Evolutionary conservation across 2,797 vertebrate species (phyloP).

Genomic region (Catamblyrhynchus diadema): DNA sequence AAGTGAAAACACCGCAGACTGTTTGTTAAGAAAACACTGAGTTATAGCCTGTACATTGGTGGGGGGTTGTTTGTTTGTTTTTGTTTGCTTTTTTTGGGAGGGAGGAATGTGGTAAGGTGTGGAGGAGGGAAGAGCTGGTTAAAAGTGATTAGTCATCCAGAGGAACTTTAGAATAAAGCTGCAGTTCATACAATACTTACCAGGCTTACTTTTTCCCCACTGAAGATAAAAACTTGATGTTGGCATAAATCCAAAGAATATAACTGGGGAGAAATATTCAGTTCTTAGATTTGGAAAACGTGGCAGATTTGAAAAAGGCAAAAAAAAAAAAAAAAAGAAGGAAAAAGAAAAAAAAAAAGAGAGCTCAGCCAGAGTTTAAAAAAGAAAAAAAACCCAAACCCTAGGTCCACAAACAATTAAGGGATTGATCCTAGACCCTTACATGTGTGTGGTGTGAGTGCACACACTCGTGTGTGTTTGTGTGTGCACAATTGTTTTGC

Average conservation of each 20-base stretch:
- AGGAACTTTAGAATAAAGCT: conserved; percentile 51
- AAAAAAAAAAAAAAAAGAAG: neutral
- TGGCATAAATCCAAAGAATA: conserved; percentile 60
- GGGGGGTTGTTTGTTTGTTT: neutral
- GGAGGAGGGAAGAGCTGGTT: conserved; percentile 50
- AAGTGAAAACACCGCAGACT: conserved; percentile 71
- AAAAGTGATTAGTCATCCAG: conserved; percentile 29
- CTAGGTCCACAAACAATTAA: conserved; percentile 25
- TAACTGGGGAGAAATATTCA: conserved; percentile 53
- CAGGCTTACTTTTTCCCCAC: conserved; percentile 65
- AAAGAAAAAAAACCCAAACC: neutral
- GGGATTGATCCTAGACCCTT: conserved; percentile 53
- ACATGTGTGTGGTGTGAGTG: conserved; percentile 5
- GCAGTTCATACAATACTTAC: conserved; percentile 51
- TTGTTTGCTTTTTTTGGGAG: neutral
- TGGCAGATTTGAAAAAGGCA: conserved; percentile 13
- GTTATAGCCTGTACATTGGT: conserved; percentile 57
- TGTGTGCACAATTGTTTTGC: conserved; percentile 43
- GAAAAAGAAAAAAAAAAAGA: neutral
- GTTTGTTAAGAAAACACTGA: conserved; percentile 69
- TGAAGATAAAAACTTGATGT: conserved; percentile 52
- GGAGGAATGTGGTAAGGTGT: conserved; percentile 29
- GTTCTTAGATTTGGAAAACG: conserved; percentile 57
- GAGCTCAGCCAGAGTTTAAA: conserved; percentile 21
- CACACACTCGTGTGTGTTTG: neutral